Conservation (phyloP, 2,797 vertebrate species). For the Notoglanidium macrostoma region DNA sequence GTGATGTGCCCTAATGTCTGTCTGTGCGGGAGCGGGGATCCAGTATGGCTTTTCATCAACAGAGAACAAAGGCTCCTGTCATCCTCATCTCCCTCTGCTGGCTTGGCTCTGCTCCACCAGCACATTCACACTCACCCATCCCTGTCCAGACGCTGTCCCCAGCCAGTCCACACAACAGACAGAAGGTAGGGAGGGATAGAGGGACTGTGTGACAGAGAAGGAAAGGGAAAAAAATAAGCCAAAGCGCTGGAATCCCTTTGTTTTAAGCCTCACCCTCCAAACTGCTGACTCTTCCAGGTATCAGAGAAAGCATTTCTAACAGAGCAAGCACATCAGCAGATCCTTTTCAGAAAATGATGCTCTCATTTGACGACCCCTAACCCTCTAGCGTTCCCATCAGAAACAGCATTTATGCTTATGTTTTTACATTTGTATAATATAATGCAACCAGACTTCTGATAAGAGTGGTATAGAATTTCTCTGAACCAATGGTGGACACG, state of each 20-base stretch:
- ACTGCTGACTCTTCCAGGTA: constrained; percentile 35
- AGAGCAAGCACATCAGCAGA: constrained; percentile 50
- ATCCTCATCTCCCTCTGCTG: constrained; percentile 52
- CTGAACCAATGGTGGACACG: not conserved
- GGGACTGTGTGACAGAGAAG: constrained; percentile 25
- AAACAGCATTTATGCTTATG: constrained; percentile 7
- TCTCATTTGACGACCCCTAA: constrained; percentile 35
- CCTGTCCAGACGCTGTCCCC: constrained; percentile 44
- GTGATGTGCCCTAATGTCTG: constrained; percentile 53
- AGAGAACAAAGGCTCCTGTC: constrained; percentile 54
- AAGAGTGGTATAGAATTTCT: not conserved
- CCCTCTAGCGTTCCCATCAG: not conserved
- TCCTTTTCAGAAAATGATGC: constrained; percentile 55
- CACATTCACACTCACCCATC: constrained; percentile 56
- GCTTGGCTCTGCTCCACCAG: constrained; percentile 55
- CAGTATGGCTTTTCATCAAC: constrained; percentile 50
- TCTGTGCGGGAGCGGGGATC: constrained; percentile 45
- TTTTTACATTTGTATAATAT: constrained; percentile 60
- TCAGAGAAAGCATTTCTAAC: constrained; percentile 55
- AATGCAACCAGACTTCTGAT: not conserved
- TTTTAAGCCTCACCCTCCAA: constrained; percentile 46
- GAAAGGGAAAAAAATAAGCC: constrained; percentile 42
- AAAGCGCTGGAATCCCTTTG: constrained; percentile 48
- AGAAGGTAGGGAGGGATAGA: constrained; percentile 37
- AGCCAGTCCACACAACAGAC: constrained; percentile 40